These are phyloP conservation scores for Diabrotica virgifera DNA, from an alignment of 1,140 invertebrate genomes.

Conservation along the genomic window DNA sequence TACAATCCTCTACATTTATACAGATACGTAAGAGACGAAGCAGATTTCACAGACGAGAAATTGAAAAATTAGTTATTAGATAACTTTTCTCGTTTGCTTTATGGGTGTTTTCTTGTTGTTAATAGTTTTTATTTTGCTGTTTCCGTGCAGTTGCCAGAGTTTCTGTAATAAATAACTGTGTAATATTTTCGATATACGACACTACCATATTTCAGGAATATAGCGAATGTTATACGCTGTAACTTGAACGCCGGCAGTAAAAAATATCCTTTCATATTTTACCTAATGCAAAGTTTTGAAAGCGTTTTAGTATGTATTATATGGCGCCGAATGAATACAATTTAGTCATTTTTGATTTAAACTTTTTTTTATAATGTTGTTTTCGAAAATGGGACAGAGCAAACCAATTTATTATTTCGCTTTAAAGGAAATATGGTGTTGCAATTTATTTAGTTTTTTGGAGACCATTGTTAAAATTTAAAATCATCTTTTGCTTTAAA, in stretches of 20 bases:
- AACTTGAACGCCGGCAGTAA: conserved; percentile 4
- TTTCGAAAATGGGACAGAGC: too few species aligned
- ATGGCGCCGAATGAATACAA: too few species aligned
- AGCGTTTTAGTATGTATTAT: background rate
- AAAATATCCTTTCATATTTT: conserved; percentile 10
- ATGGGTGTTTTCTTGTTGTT: conserved; percentile 30
- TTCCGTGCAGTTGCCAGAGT: conserved; percentile 23
- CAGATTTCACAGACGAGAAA: conserved; percentile 20
- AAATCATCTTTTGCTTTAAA: too few species aligned
- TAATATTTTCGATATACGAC: conserved; percentile 20
- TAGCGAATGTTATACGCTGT: conserved; percentile 6
- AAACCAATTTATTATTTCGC: too few species aligned
- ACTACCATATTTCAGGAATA: conserved; percentile 16
- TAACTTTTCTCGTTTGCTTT: conserved; percentile 32
- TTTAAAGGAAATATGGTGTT: too few species aligned
- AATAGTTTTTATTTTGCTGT: conserved; percentile 32
- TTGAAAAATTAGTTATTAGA: conserved; percentile 34
- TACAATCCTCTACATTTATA: too few species aligned
- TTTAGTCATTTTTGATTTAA: too few species aligned
- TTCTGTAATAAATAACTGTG: conserved; percentile 25
- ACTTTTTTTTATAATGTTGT: too few species aligned
- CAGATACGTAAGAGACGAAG: conserved; percentile 4
- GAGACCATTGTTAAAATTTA: too few species aligned
- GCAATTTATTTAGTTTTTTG: too few species aligned
- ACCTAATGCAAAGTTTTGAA: conserved; percentile 4